A percentile compares a stretch with the other conserved stretches of the same genome.
phyloP scores from a whole-genome alignment of 2,113 vertebrate species.

The Alligator sinensis region DNA sequence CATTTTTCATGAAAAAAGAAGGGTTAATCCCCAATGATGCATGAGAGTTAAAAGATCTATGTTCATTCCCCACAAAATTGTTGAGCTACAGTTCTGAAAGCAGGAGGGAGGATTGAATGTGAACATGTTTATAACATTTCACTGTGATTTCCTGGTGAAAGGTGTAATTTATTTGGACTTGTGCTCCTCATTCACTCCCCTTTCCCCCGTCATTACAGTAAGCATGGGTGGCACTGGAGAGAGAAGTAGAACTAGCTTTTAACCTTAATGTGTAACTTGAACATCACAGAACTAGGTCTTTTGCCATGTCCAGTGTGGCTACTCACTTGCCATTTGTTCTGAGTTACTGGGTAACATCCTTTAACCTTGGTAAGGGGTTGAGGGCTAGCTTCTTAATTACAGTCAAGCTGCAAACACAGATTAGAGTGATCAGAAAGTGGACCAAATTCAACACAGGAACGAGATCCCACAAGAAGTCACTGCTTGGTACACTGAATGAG shows the following conservation, averaged over 20 bases:
- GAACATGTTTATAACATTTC: background rate
- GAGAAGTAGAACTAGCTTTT: background rate
- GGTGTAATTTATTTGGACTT: background rate
- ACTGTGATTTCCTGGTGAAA: background rate
- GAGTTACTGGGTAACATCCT: background rate
- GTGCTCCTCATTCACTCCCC: background rate
- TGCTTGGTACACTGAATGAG: too few species aligned
- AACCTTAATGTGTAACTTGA: fast-evolving
- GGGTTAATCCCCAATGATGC: background rate
- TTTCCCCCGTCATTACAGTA: background rate
- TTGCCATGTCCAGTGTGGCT: background rate
- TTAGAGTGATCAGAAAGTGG: too few species aligned
- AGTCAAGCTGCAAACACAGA: background rate
- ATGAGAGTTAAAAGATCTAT: background rate
- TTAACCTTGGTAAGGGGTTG: background rate
- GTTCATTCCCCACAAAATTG: background rate
- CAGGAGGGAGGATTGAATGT: background rate
- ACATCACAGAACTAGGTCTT: background rate
- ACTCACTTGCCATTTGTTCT: background rate
- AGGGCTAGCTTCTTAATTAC: background rate
- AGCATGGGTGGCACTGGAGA: background rate
- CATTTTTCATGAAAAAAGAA: background rate
- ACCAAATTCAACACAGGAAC: too few species aligned
- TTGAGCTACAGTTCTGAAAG: background rate
- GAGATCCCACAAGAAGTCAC: too few species aligned